A percentile compares a stretch with the other conserved stretches of the same genome.
These are phyloP conservation scores for Tribolium castaneum DNA, from an alignment of 1,140 invertebrate genomes.

Conservation along the genomic window DNA sequence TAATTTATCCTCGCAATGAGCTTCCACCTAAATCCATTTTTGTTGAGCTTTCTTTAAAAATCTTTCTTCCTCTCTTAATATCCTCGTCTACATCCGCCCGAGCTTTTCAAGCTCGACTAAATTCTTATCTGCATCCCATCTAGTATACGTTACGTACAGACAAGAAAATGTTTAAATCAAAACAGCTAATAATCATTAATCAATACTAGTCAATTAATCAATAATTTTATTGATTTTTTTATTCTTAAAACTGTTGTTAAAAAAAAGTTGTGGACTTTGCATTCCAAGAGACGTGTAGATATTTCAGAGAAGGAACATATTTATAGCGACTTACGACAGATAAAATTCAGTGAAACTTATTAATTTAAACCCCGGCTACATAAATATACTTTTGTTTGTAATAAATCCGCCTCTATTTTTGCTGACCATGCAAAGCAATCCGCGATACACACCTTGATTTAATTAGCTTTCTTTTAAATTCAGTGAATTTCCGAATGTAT, in stretches of 20 bases:
- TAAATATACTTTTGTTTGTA: neutral
- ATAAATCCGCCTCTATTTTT: neutral
- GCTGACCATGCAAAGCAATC: neutral
- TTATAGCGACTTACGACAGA: neutral
- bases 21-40: neutral
- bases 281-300: neutral
- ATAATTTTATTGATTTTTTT: too few relatives aligned
- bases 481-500: neutral
- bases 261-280: too few relatives aligned
- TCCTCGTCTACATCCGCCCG: neutral
- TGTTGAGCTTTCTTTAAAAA: neutral
- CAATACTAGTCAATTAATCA: too few relatives aligned
- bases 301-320: neutral
- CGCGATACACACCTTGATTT: neutral
- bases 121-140: neutral
- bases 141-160: neutral
- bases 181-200: too few relatives aligned
- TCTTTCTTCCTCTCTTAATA: neutral
- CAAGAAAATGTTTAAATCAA: too few relatives aligned
- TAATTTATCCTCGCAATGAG: neutral
- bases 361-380: neutral
- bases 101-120: neutral
- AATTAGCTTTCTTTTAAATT: neutral
- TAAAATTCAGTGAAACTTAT: neutral
- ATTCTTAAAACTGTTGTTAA: too few relatives aligned